These are phyloP conservation scores for Cavia aperea DNA, from an alignment of 2,113 vertebrate species.

Conservation along the genomic window DNA sequence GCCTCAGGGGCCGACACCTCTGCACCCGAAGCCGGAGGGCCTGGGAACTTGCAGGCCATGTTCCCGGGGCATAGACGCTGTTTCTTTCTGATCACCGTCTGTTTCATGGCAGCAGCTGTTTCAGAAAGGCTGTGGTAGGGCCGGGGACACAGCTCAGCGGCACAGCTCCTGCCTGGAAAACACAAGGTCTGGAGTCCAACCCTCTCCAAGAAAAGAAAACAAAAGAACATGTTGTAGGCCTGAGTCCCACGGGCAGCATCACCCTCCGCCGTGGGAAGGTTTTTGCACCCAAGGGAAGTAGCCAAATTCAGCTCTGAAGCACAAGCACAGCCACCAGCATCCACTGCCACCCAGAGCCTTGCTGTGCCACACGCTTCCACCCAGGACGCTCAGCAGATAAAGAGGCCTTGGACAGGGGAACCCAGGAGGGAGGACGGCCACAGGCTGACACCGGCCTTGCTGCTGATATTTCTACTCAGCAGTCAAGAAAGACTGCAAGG, in stretches of 20 bases:
- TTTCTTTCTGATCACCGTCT: not conserved
- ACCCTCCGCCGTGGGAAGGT: not conserved
- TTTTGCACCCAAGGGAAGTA: not conserved
- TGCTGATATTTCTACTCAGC: not conserved
- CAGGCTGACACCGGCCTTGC: not conserved
- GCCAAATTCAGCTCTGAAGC: not conserved
- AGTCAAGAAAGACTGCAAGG: accelerated
- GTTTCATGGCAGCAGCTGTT: too few species aligned
- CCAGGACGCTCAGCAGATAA: not conserved
- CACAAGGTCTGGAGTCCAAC: too few species aligned
- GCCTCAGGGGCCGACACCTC: not conserved
- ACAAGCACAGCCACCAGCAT: not conserved
- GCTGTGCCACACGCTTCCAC: not conserved
- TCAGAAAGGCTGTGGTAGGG: too few species aligned
- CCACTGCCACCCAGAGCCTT: not conserved
- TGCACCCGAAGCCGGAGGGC: not conserved
- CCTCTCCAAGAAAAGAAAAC: too few species aligned
- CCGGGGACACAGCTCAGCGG: too few species aligned
- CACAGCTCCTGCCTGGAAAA: too few species aligned
- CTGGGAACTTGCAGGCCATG: not conserved
- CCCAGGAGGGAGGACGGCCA: too few species aligned
- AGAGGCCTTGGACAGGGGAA: not conserved
- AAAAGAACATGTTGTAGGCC: not conserved
- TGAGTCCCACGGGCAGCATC: not conserved
- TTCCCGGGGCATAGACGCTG: not conserved